These are phyloP conservation scores for Melolontha melolontha DNA, from an alignment of 2,888 invertebrate species.

Conservation along the genomic window DNA sequence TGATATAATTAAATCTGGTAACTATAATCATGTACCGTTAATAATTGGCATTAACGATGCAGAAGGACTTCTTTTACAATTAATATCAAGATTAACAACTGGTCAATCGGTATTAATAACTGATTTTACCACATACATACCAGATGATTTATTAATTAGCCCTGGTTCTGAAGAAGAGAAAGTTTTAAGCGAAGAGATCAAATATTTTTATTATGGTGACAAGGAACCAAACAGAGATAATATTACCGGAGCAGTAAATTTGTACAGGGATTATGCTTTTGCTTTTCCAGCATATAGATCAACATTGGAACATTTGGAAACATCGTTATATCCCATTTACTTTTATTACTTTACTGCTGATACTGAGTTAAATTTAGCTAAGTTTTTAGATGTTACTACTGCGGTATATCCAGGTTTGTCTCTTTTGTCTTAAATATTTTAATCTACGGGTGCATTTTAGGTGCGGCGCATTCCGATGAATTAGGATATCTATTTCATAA, in stretches of 20 bases:
- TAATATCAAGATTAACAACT: background rate
- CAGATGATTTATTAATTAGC: conserved; percentile 4
- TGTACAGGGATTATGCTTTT: conserved; percentile 25
- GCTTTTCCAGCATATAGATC: conserved; percentile 31
- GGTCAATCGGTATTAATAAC: conserved; percentile 19
- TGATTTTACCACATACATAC: conserved; percentile 12
- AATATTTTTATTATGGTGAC: conserved; percentile 29
- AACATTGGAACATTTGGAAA: conserved; percentile 14
- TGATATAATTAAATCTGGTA: conserved; percentile 41
- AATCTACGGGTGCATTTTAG: background rate
- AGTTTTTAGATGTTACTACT: background rate
- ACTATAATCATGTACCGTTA: conserved; percentile 45
- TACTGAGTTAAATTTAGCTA: conserved; percentile 17
- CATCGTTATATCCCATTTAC: conserved; percentile 19
- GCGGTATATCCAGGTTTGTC: conserved; percentile 2
- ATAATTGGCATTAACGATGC: conserved; percentile 48
- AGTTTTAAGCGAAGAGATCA: conserved; percentile 4
- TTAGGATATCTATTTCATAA: conserved; percentile 23
- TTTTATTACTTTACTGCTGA: conserved; percentile 35
- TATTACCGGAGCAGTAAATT: conserved; percentile 9
- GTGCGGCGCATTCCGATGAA: conserved; percentile 34
- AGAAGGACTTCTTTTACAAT: conserved; percentile 34
- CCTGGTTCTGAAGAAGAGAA: conserved; percentile 4
- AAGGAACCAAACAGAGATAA: conserved; percentile 6
- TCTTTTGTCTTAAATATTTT: background rate